These are phyloP conservation scores for Xylocopa sonorina DNA, from an alignment of 1,140 invertebrate species.

Conservation along the genomic window DNA sequence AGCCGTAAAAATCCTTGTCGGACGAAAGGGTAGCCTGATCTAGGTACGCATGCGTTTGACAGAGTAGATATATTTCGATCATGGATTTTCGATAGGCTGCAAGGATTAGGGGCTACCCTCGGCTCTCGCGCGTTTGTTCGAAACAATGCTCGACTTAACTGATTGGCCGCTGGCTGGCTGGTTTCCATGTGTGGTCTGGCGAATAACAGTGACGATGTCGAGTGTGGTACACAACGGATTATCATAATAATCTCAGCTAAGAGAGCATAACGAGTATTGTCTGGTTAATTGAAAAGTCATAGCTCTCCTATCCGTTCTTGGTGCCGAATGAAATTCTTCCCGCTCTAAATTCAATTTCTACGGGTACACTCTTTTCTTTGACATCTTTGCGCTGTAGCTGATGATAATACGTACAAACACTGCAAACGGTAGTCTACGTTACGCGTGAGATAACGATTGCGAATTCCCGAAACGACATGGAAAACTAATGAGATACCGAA, in stretches of 20 bases:
- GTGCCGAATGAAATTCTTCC: not conserved
- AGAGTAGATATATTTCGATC: conserved; percentile 80
- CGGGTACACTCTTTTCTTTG: too few species aligned
- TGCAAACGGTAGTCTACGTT: too few species aligned
- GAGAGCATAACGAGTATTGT: conserved; percentile 45
- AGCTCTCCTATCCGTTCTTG: not conserved
- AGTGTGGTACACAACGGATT: conserved; percentile 6
- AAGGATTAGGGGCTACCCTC: conserved; percentile 74
- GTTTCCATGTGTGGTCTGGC: not conserved
- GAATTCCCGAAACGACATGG: too few species aligned
- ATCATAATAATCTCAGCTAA: conserved; percentile 39
- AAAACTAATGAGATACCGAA: too few species aligned
- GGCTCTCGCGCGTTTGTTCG: conserved; percentile 71
- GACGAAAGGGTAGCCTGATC: conserved; percentile 79
- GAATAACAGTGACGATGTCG: conserved; percentile 42
- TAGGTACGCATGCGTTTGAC: conserved; percentile 80
- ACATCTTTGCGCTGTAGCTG: too few species aligned
- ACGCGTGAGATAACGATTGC: too few species aligned
- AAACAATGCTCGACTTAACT: conserved; percentile 76
- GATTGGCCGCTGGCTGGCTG: conserved; percentile 52
- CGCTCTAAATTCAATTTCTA: not conserved
- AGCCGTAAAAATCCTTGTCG: conserved; percentile 78
- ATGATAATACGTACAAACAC: too few species aligned
- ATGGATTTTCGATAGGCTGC: conserved; percentile 79
- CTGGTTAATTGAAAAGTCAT: conserved; percentile 45